Conservation (phyloP, 2,888 invertebrate species). For the Cerceris ruficornis region DNA sequence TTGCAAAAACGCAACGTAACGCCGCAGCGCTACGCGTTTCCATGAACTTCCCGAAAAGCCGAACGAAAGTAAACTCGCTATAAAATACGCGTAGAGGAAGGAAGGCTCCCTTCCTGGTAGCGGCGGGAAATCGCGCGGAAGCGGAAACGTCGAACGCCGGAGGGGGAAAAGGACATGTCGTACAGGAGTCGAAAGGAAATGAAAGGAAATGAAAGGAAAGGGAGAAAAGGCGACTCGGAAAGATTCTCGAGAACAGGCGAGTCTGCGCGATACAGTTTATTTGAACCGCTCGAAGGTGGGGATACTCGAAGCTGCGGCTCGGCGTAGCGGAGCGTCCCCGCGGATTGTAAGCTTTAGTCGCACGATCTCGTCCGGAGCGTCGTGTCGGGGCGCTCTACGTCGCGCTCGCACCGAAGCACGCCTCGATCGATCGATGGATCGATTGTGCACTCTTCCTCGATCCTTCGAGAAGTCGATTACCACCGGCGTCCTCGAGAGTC, state of each 20-base stretch:
- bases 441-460: slow-evolving; percentile 35
- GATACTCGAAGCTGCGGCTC: slow-evolving; percentile 27
- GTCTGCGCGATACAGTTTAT: slow-evolving; percentile 75
- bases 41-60: neutral
- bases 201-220: slow-evolving; percentile 28
- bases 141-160: slow-evolving; percentile 39
- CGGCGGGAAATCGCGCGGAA: slow-evolving; percentile 48
- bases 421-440: slow-evolving; percentile 51
- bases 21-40: neutral
- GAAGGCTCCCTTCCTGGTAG: neutral
- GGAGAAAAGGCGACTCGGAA: slow-evolving; percentile 18
- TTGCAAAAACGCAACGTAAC: too few species aligned
- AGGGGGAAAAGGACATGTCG: slow-evolving; percentile 3
- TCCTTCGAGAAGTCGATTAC: slow-evolving; percentile 29
- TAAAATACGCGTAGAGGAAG: neutral
- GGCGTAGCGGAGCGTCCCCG: slow-evolving; percentile 68
- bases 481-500: slow-evolving; percentile 8
- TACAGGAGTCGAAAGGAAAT: slow-evolving; percentile 8
- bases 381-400: slow-evolving; percentile 74
- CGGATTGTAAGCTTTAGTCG: slow-evolving; percentile 77
- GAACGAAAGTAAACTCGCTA: neutral
- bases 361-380: slow-evolving; percentile 78
- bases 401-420: slow-evolving; percentile 29
- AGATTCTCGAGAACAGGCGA: slow-evolving; percentile 51
- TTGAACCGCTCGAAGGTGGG: slow-evolving; percentile 56